phyloP scores from a whole-genome alignment of 2,113 vertebrate species.

The Spheniscus mendiculus region DNA sequence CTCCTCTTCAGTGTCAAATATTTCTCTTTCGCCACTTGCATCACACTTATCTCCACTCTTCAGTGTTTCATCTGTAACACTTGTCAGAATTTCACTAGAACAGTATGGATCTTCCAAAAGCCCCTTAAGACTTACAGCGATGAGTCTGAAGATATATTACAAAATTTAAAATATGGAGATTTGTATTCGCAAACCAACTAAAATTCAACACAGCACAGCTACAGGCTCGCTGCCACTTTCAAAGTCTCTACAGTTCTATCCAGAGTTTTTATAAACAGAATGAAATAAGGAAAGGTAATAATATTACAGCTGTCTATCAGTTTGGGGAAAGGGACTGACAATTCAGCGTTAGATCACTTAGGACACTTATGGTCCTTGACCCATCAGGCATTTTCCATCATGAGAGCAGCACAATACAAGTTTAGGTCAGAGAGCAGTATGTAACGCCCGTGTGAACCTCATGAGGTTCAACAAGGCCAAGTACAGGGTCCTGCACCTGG shows the following conservation, averaged over 20 bases:
- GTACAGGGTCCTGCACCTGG: no score
- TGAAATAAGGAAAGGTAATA: not conserved
- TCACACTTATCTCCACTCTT: not conserved
- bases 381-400: not conserved
- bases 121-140: not conserved
- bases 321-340: not conserved
- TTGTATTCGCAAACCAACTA: not conserved
- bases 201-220: not conserved
- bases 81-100: not conserved
- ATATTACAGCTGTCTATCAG: not conserved
- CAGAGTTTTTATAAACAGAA: not conserved
- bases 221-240: not conserved
- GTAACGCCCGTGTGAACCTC: not conserved
- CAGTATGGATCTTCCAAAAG: not conserved
- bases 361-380: not conserved
- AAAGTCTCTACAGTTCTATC: not conserved
- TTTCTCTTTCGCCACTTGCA: not conserved
- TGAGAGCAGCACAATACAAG: not conserved
- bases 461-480: no score
- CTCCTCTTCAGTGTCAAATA: not conserved
- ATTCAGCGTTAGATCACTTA: not conserved
- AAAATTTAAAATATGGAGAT: not conserved
- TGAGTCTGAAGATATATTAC: not conserved
- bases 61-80: not conserved
- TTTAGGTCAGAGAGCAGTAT: not conserved